Percentiles rank a stretch among this genome's conserved stretches.
Evolutionary conservation across 2,888 invertebrate species (phyloP).

Genomic region (Orchesella flavescens): DNA sequence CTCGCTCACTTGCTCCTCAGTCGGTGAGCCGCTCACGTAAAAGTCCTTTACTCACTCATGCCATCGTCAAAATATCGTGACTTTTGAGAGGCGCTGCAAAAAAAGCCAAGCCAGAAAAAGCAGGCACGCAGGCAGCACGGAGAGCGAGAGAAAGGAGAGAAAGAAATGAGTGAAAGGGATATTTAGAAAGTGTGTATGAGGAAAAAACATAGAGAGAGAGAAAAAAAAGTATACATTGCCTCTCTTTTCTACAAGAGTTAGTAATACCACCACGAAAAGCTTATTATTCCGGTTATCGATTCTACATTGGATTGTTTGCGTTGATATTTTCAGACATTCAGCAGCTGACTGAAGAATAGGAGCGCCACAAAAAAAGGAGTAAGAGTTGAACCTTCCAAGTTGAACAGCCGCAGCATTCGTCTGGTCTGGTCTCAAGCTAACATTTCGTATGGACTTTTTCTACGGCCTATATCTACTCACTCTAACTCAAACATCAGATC

Average conservation of each 20-base stretch:
- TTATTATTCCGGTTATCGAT: conserved; percentile 66
- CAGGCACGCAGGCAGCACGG: not conserved
- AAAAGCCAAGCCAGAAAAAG: conserved; percentile 26
- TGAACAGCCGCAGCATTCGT: no score
- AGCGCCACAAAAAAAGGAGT: not conserved
- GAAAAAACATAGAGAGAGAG: not conserved
- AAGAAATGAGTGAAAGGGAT: conserved; percentile 19
- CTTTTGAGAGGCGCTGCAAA: conserved; percentile 42
- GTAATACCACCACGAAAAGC: conserved; percentile 54
- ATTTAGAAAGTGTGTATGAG: conserved; percentile 9
- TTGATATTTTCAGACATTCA: conserved; percentile 64
- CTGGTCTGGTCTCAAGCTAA: no score
- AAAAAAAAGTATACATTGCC: conserved; percentile 9
- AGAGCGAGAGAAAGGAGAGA: not conserved
- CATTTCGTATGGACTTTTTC: no score
- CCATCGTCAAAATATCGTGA: conserved; percentile 62
- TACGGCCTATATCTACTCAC: no score
- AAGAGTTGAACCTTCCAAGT: not conserved
- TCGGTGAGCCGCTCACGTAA: conserved; percentile 58
- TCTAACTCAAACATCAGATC: no score
- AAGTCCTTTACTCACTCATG: conserved; percentile 57
- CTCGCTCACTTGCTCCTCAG: conserved; percentile 21
- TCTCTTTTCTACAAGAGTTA: not conserved
- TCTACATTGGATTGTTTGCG: conserved; percentile 66
- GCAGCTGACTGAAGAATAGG: conserved; percentile 45